Evolutionary conservation across 2,888 invertebrate genomes (phyloP), one percentile per base, ranked within the genome.

Genomic region (Luperina nickerlii): DNA sequence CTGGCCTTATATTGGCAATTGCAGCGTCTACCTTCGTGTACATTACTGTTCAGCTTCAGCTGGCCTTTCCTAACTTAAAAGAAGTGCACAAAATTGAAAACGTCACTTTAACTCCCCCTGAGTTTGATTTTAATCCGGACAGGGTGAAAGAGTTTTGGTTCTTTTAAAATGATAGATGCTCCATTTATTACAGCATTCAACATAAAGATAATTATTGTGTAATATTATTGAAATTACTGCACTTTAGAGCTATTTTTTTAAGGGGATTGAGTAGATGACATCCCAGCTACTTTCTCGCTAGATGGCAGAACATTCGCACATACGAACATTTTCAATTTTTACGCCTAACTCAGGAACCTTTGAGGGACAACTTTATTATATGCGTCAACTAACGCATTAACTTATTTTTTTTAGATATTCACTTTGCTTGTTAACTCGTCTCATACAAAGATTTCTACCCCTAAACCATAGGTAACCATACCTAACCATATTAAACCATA

Each of bases 11-110:
- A 7, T 81, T 95, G 24, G 90, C 90, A 9, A 82, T 94, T 13
- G 92, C 90, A 0, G 93, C 93, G 0, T 93, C 95, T 0, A 93
- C 94, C 2, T 92, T 95, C 51, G 92, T 95, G 6, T 95, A 94
- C 78, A 92, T 95, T 7, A 95, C 94, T 7, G 93, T 94, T 18
- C 95, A 95, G 78, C 81, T 95, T 24, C 95, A 95, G 76, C 75
- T 95, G 18, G 92, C 93, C 0, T 92, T 94, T 73, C 91, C 92
- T 1, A 89, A 90, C 45, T 78, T 87, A 57, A 85, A 88, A 69
- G 83, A 88, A 42, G 81, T 78, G 0, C 79, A 81, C 42, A 88
- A 79, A 78, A 18, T 79, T 60, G 74, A 78, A 45, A 89, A 89
- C 48, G 42, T 71, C 42, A 84, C 87, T 24, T 51, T 68, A 51